These are phyloP conservation scores for Baccha elongata DNA, from an alignment of 2,888 invertebrate genomes.

Conservation along the genomic window DNA sequence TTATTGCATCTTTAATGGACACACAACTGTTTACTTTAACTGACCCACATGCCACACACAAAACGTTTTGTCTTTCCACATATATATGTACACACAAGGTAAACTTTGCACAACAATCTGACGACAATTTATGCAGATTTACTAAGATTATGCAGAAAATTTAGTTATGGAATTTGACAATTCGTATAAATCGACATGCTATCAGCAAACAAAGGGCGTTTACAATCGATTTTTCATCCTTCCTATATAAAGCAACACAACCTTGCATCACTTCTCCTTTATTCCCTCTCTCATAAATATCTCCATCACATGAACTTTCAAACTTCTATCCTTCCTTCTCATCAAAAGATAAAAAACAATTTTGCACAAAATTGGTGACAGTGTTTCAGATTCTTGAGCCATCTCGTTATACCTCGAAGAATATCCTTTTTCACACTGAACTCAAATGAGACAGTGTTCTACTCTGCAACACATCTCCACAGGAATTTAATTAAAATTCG, in stretches of 20 bases:
- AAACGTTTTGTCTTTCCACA: background rate
- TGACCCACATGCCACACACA: background rate
- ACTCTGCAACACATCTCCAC: background rate
- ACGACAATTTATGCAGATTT: constrained; percentile 34
- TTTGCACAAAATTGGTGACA: constrained; percentile 14
- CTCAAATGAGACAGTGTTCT: background rate
- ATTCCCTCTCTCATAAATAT: background rate
- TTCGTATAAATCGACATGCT: constrained; percentile 38
- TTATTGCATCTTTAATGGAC: constrained; percentile 15
- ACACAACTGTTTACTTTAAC: constrained; percentile 7
- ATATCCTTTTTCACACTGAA: constrained; percentile 22
- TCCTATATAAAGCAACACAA: background rate
- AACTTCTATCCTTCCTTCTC: background rate
- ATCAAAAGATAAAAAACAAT: constrained; percentile 6
- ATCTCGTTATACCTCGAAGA: background rate
- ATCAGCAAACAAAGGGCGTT: constrained; percentile 34
- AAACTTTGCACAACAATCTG: constrained; percentile 16
- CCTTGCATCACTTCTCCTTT: background rate
- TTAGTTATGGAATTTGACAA: constrained; percentile 45
- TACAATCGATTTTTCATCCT: constrained; percentile 30
- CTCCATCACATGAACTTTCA: constrained; percentile 1
- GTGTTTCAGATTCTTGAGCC: constrained; percentile 17
- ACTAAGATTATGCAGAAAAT: constrained; percentile 44
- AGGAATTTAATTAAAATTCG: constrained; percentile 66
- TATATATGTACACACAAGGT: background rate